These are phyloP conservation scores for Bombyx mandarina DNA, from an alignment of 1,140 invertebrate genomes.

Conservation along the genomic window DNA sequence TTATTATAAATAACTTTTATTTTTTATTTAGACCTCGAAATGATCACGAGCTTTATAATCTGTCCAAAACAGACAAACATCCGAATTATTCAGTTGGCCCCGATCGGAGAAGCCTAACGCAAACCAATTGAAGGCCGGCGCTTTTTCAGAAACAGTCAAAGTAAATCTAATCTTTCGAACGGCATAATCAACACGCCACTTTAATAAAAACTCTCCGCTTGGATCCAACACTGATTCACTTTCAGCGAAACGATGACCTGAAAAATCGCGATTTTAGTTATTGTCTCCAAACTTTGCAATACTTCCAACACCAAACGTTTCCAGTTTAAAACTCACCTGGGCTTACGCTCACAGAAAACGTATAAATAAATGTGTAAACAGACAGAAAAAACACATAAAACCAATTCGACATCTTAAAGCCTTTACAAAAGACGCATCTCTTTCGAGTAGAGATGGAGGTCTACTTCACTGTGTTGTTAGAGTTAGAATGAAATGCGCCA, in stretches of 20 bases:
- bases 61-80: constrained; percentile 88
- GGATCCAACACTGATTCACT: constrained; percentile 57
- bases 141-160: constrained; percentile 76
- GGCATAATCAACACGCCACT: constrained; percentile 52
- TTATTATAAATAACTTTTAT: too few relatives aligned
- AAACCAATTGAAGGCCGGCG: constrained; percentile 80
- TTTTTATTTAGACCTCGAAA: constrained; percentile 73
- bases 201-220: constrained; percentile 41
- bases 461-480: neutral
- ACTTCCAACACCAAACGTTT: too few relatives aligned
- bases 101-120: constrained; percentile 94
- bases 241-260: constrained; percentile 32
- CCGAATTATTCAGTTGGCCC: constrained; percentile 82
- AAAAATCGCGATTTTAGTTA: neutral
- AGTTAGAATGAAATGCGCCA: constrained; percentile 3
- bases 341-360: constrained; percentile 22
- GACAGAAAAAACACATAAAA: neutral
- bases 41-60: constrained; percentile 76
- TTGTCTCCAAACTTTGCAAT: too few relatives aligned
- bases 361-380: constrained; percentile 27
- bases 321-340: constrained; percentile 23
- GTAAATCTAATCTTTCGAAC: constrained; percentile 83
- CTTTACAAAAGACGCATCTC: too few relatives aligned
- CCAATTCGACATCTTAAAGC: too few relatives aligned
- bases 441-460: too few relatives aligned